Percentiles rank a stretch among this genome's conserved stretches.
phyloP scores from a whole-genome alignment of 2,113 vertebrate genomes.

The Corythornis cristatus region DNA sequence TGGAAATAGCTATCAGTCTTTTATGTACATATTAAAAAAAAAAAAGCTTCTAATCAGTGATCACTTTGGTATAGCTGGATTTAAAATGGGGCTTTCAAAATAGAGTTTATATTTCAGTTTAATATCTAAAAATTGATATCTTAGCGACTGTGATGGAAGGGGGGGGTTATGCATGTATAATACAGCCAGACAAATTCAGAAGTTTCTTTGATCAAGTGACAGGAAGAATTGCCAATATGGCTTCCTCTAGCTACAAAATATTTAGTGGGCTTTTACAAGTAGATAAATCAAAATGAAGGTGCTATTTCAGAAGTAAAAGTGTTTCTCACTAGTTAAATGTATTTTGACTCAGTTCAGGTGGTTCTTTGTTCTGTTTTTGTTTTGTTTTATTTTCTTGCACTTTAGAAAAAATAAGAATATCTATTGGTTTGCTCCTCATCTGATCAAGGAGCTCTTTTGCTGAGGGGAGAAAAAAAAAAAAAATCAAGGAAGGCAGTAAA shows the following conservation, averaged over 20 bases:
- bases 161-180: not conserved
- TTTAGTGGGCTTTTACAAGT: conserved; percentile 13
- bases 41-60: not conserved
- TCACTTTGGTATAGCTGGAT: not conserved
- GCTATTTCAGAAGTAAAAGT: not conserved
- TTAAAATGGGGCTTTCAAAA: not conserved
- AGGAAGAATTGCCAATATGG: conserved; percentile 46
- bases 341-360: not conserved
- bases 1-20: not conserved
- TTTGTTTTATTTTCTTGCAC: not conserved
- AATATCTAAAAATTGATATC: conserved; percentile 5
- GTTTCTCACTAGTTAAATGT: not conserved
- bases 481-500: conserved; percentile 57
- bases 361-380: not conserved
- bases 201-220: conserved; percentile 46
- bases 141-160: not conserved
- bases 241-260: conserved; percentile 23
- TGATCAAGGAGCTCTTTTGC: conserved; percentile 45
- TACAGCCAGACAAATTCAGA: not conserved
- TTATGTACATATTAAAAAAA: too few relatives aligned
- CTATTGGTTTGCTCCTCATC: conserved; percentile 48
- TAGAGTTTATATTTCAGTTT: not conserved
- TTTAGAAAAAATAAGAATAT: conserved; percentile 43
- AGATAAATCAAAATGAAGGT: conserved; percentile 39
- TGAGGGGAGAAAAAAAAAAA: not conserved